Evolutionary conservation across 2,888 invertebrate genomes (phyloP), one percentile per base, ranked within the genome.

Genomic region (Trachelus iudaicus): DNA sequence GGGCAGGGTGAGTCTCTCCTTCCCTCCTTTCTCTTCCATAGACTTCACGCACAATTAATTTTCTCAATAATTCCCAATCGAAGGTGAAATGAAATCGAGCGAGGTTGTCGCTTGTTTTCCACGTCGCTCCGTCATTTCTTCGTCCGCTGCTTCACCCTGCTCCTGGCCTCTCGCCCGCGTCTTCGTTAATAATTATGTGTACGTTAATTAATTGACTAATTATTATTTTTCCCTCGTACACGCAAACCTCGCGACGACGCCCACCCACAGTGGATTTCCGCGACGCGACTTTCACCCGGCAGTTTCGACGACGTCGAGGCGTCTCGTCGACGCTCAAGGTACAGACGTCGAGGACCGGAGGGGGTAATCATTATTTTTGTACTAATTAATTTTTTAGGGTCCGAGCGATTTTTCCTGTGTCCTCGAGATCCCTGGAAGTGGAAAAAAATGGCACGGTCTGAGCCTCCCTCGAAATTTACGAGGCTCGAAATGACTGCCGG

Each of bases 1-100:
- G 34, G 34, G 1, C 0, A 6, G 35, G 35, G 35, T 12, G 35
- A 35, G 35, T 12, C 35, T 35, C 35, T 12, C 35, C 35, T 35
- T 23, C 56, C 23, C 56, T 56, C 56, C 56, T 23, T 56, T 23
- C 56, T 56, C 6, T 23, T 56, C 34, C 31, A 34, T 82, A 87
- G 87, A 86, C 89, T 90, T 91, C 85, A 90, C 91, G 90, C 90
- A 90, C 91, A 90, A 91, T 91, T 91, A 91, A 91, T 91, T 90
- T 90, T 87, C 86, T 88, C 88, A 87, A 87, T 88, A 88, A 89
- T 88, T 88, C 88, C 87, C 86, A 88, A 89, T 89, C 90, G 89
- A 84, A 84, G 85, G 83, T 83, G 73, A 85, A 34, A 71, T 71
- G 33, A 85, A 83, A 82, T 81, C 82, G 83, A 56, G 56, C 56